Evolutionary conservation across 2,888 invertebrate genomes (phyloP).

Genomic region (Megamerina dolium): DNA sequence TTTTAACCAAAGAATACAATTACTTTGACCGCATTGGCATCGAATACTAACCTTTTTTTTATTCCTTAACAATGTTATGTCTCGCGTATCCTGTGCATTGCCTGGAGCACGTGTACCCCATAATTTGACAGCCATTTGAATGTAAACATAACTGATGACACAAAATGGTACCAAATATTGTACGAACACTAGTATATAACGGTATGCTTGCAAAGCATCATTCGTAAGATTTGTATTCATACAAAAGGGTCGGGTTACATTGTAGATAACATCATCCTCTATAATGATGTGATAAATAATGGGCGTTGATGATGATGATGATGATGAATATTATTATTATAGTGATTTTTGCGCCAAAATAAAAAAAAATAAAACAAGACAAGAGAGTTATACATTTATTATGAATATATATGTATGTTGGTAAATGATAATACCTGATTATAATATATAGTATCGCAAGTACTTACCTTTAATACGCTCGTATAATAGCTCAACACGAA

Average conservation of each 20-base stretch:
- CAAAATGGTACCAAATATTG: slow-evolving; percentile 75
- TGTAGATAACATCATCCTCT: slow-evolving; percentile 40
- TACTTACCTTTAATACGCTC: slow-evolving; percentile 44
- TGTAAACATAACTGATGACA: slow-evolving; percentile 77
- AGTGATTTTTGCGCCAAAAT: not conserved
- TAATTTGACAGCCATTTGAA: slow-evolving; percentile 68
- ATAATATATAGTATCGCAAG: too few relatives aligned
- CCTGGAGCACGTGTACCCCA: slow-evolving; percentile 78
- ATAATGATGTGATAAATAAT: slow-evolving; percentile 7
- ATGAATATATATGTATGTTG: not conserved
- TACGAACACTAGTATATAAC: slow-evolving; percentile 52
- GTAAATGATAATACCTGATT: too few relatives aligned
- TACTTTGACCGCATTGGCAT: too few relatives aligned
- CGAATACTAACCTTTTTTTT: slow-evolving; percentile 75
- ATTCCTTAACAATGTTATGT: slow-evolving; percentile 73
- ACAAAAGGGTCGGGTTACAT: slow-evolving; percentile 52
- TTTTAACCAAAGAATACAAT: too few relatives aligned
- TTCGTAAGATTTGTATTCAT: slow-evolving; percentile 51
- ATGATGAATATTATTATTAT: not conserved
- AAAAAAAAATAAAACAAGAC: not conserved
- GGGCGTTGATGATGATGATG: too few relatives aligned
- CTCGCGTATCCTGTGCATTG: slow-evolving; percentile 69
- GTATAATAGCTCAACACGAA: slow-evolving; percentile 42
- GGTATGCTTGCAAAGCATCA: slow-evolving; percentile 51
- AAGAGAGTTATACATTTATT: too few relatives aligned